phyloP scores from a whole-genome alignment of 2,888 invertebrate genomes.

The Leptinotarsa juncta region DNA sequence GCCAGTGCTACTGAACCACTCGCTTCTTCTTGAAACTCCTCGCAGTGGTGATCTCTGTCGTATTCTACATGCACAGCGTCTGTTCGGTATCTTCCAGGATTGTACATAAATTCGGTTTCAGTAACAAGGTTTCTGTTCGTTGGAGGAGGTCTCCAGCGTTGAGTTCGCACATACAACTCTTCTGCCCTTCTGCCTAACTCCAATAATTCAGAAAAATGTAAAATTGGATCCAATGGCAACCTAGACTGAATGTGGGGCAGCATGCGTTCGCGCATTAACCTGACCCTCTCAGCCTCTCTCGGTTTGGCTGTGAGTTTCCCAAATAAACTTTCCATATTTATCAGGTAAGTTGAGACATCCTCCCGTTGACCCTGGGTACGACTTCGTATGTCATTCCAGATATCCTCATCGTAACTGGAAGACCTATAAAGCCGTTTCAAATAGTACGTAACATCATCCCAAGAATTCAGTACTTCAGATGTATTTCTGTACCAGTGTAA shows the following conservation, averaged over 20 bases:
- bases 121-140: neutral
- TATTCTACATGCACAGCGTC: neutral
- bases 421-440: constrained; percentile 34
- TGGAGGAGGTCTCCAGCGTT: neutral
- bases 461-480: constrained; percentile 17
- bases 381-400: constrained; percentile 30
- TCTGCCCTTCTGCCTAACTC: neutral
- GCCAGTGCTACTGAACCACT: neutral
- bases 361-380: neutral
- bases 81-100: neutral
- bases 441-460: constrained; percentile 28
- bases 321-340: neutral
- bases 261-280: neutral
- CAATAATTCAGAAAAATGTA: constrained; percentile 23
- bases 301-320: neutral
- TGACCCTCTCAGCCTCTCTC: neutral
- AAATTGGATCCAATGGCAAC: constrained; percentile 12
- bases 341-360: neutral
- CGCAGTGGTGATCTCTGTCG: neutral
- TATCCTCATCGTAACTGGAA: constrained; percentile 27
- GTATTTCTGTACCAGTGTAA: constrained; percentile 44
- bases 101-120: neutral
- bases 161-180: neutral
- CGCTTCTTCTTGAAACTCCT: neutral
- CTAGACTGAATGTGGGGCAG: constrained; percentile 11